Conservation (phyloP, 1,140 invertebrate genomes). For the Drosophila cardini region DNA sequence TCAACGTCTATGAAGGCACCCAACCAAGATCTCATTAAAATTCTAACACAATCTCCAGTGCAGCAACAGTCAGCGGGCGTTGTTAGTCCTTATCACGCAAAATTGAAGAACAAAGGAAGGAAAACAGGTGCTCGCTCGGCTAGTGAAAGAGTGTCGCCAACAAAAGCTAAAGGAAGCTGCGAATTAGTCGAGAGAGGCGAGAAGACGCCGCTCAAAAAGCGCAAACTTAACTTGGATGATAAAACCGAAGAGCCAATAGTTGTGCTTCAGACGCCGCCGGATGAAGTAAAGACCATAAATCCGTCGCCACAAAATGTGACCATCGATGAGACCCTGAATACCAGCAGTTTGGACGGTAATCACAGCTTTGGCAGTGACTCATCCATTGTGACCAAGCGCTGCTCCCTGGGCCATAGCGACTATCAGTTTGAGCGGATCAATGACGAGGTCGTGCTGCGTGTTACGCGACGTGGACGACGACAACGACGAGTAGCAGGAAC, state of each 20-base stretch:
- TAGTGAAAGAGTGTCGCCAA: slow-evolving; percentile 5
- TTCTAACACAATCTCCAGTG: slow-evolving; percentile 44
- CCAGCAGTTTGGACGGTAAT: neutral
- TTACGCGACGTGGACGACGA: slow-evolving; percentile 54
- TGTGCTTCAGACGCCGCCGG: slow-evolving; percentile 20
- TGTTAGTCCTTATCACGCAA: neutral
- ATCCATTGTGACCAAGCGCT: slow-evolving; percentile 65
- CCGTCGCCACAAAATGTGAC: slow-evolving; percentile 30
- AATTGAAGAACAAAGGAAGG: slow-evolving; percentile 7
- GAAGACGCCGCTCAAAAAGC: slow-evolving; percentile 44
- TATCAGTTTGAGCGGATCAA: slow-evolving; percentile 76
- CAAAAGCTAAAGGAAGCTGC: neutral
- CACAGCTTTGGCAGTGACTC: slow-evolving; percentile 7
- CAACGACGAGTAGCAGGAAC: neutral
- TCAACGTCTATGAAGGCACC: slow-evolving; percentile 61
- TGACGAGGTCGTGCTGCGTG: slow-evolving; percentile 59
- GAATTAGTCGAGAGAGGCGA: slow-evolving; percentile 10
- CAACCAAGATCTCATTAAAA: slow-evolving; percentile 40
- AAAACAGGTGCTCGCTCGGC: neutral
- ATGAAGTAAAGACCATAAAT: neutral
- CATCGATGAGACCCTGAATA: slow-evolving; percentile 51
- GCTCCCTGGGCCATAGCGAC: slow-evolving; percentile 71
- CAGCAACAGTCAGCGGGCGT: slow-evolving; percentile 13
- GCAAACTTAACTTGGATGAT: slow-evolving; percentile 32
- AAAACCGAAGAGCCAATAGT: neutral